These are phyloP conservation scores for Rhinolophus ferrumequinum DNA, from an alignment of 2,113 vertebrate species.

Conservation along the genomic window DNA sequence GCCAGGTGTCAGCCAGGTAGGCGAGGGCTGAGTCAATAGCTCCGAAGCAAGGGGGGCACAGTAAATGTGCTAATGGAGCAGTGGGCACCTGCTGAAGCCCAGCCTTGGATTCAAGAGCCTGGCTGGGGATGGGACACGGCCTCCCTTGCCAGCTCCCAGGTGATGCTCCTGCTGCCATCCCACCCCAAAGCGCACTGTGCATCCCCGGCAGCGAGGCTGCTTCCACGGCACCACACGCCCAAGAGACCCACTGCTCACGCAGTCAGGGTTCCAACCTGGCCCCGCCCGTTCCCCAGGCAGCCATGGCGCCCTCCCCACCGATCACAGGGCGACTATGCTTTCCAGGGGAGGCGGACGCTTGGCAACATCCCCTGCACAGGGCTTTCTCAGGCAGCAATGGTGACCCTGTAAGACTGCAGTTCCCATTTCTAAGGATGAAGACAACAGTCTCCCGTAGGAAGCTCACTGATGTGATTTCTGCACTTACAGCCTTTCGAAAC, in stretches of 20 bases:
- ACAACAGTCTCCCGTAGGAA: background rate
- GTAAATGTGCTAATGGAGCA: fast-evolving
- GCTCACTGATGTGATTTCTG: background rate
- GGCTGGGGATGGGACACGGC: fast-evolving
- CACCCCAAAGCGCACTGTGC: no score
- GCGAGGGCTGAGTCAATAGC: background rate
- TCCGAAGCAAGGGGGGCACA: background rate
- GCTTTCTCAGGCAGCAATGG: background rate
- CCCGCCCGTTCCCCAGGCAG: background rate
- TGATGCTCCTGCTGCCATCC: background rate
- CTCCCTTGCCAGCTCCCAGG: background rate
- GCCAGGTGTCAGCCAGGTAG: background rate
- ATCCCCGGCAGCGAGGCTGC: no score
- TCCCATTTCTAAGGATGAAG: constrained; percentile 48
- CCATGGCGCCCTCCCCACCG: background rate
- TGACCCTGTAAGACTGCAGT: background rate
- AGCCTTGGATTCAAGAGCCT: background rate
- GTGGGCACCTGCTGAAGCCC: background rate
- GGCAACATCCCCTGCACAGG: background rate
- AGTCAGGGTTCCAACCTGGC: background rate
- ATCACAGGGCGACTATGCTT: background rate
- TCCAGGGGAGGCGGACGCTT: background rate
- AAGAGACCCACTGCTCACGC: background rate
- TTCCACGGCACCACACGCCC: background rate
- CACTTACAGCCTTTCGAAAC: constrained; percentile 95